Evolutionary conservation across 30 jellyfish, hydroid and myxozoan genomes (phyloP).

Genomic region (Mastigias papua): DNA sequence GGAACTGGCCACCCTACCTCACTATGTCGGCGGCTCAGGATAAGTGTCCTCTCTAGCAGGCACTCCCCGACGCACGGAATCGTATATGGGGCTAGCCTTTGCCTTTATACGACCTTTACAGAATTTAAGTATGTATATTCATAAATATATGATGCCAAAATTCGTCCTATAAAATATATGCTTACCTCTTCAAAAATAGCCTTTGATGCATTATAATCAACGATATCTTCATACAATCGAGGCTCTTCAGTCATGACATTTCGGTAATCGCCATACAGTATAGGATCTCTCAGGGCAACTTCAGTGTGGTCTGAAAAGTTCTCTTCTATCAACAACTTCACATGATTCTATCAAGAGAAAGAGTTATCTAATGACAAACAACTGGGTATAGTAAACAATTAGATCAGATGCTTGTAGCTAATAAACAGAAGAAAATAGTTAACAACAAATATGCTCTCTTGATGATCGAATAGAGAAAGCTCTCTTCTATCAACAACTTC

Average conservation of each 20-base stretch:
- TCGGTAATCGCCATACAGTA: slow-evolving; percentile 94
- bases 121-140: too few relatives aligned
- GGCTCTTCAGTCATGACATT: slow-evolving; percentile 93
- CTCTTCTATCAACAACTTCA: slow-evolving; percentile 69
- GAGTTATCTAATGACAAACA: background rate
- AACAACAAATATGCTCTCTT: too few relatives aligned
- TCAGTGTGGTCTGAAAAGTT: slow-evolving; percentile 76
- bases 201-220: slow-evolving; percentile 90
- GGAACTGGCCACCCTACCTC: too few relatives aligned
- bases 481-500: background rate
- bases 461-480: background rate
- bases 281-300: slow-evolving; percentile 85
- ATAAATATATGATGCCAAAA: too few relatives aligned
- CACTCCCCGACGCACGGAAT: too few relatives aligned
- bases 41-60: too few relatives aligned
- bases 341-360: slow-evolving; percentile 53
- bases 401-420: too few relatives aligned
- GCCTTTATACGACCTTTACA: too few relatives aligned
- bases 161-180: too few relatives aligned
- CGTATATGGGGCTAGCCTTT: too few relatives aligned
- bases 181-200: slow-evolving; percentile 97
- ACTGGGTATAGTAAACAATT: background rate
- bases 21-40: too few relatives aligned
- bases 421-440: too few relatives aligned
- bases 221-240: slow-evolving; percentile 92